phyloP scores from a whole-genome alignment of 2,113 vertebrate species.

The Pleuronectes platessa region DNA sequence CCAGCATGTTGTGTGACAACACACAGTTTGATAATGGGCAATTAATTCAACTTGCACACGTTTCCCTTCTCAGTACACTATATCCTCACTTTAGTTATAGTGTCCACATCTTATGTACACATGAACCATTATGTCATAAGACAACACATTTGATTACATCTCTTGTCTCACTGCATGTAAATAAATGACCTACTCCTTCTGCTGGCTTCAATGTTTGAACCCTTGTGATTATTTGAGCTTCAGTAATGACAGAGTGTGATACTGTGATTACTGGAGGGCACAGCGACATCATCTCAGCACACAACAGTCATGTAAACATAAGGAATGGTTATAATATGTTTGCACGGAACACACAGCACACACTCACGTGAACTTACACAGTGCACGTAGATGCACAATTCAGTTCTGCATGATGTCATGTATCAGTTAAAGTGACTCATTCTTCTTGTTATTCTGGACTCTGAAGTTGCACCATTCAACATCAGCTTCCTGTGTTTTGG shows the following conservation, averaged over 20 bases:
- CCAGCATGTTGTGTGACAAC: neutral
- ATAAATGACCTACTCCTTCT: neutral
- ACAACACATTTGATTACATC: neutral
- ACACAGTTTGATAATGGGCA: neutral
- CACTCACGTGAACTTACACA: neutral
- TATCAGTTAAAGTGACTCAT: too few relatives aligned
- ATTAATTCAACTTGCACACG: neutral
- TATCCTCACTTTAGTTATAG: neutral
- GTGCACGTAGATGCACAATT: too few relatives aligned
- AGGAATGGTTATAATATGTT: neutral
- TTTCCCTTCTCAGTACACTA: neutral
- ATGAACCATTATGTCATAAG: neutral
- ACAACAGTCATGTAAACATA: constrained; percentile 3
- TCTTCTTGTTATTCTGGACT: too few relatives aligned
- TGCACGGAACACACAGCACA: neutral
- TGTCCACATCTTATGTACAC: neutral
- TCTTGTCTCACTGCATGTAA: neutral
- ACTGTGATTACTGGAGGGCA: constrained; percentile 1
- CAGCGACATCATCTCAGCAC: neutral
- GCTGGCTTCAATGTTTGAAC: neutral
- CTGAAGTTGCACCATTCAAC: too few relatives aligned
- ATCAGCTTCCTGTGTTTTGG: too few relatives aligned
- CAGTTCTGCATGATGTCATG: neutral
- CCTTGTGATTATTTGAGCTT: constrained; percentile 10
- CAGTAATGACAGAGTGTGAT: neutral